Evolutionary conservation across 30 jellyfish, hydroid and myxozoan species (phyloP).

Genomic region (Aurelia coerulea): DNA sequence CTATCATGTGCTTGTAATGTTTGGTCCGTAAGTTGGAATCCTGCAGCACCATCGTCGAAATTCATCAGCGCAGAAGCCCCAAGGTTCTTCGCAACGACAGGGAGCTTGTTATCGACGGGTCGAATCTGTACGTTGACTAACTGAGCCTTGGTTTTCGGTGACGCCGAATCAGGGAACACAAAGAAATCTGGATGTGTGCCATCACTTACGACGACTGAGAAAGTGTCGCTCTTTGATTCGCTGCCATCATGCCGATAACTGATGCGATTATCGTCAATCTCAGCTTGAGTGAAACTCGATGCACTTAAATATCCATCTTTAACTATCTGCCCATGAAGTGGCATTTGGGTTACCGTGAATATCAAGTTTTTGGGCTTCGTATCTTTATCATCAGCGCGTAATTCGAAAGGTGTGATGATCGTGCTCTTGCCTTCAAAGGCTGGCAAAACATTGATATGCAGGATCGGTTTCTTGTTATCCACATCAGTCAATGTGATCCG

Average conservation of each 20-base stretch:
- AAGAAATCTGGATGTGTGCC: slow-evolving; percentile 81
- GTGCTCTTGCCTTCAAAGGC: slow-evolving; percentile 80
- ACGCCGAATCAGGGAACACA: slow-evolving; percentile 74
- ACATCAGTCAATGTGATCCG: slow-evolving; percentile 80
- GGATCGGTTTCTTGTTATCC: slow-evolving; percentile 79
- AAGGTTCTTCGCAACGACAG: slow-evolving; percentile 75
- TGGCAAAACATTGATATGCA: slow-evolving; percentile 58
- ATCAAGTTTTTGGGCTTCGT: slow-evolving; percentile 60
- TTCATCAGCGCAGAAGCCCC: slow-evolving; percentile 78
- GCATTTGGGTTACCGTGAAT: slow-evolving; percentile 73
- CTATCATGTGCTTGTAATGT: slow-evolving; percentile 77
- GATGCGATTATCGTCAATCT: slow-evolving; percentile 75
- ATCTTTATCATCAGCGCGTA: slow-evolving; percentile 89
- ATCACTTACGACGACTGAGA: slow-evolving; percentile 79
- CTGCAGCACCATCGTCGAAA: slow-evolving; percentile 53
- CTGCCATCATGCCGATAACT: slow-evolving; percentile 91
- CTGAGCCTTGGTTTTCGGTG: slow-evolving; percentile 58
- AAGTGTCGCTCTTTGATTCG: slow-evolving; percentile 69
- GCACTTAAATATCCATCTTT: slow-evolving; percentile 50
- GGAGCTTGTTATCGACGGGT: slow-evolving; percentile 81
- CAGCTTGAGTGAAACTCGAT: slow-evolving; percentile 76
- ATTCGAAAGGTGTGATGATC: slow-evolving; percentile 89
- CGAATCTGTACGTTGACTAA: slow-evolving; percentile 55
- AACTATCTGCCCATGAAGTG: slow-evolving; percentile 80
- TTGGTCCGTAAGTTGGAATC: slow-evolving; percentile 65